Conservation (phyloP, 2,797 vertebrate species). For the Melanogrammus aeglefinus region DNA sequence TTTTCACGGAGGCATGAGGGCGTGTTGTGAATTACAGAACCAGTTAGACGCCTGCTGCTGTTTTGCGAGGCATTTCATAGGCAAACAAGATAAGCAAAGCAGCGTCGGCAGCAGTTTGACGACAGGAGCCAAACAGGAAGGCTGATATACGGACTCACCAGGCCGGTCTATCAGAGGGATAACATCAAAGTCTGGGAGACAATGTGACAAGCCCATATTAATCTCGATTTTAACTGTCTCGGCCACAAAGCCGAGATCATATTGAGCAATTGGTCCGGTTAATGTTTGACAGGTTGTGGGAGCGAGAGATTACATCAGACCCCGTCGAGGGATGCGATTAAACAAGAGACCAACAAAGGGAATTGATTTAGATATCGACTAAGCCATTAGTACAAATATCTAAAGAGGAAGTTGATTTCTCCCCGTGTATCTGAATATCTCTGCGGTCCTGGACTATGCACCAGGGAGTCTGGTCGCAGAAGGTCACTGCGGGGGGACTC, state of each 20-base stretch:
- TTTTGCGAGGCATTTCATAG: constrained; percentile 31
- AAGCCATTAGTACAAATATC: not conserved
- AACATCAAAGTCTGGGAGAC: not conserved
- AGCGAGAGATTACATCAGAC: not conserved
- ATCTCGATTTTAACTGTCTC: not conserved
- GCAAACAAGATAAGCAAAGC: constrained; percentile 38
- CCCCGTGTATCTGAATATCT: not conserved
- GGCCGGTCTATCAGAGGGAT: not conserved
- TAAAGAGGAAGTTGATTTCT: not conserved
- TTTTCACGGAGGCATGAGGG: not conserved
- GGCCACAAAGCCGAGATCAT: not conserved
- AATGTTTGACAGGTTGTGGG: not conserved
- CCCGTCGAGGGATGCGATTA: not conserved
- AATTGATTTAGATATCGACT: not conserved
- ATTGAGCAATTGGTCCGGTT: not conserved
- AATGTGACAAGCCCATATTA: not conserved
- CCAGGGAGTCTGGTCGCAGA: not conserved
- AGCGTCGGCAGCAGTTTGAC: not conserved
- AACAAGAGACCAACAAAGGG: not conserved
- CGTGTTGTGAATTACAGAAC: not conserved
- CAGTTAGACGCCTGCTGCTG: constrained; percentile 4
- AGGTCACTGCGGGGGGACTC: constrained; percentile 55
- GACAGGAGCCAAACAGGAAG: not conserved
- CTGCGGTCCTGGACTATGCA: not conserved
- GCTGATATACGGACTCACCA: not conserved